These are phyloP conservation scores for Sciurus vulgaris DNA, from an alignment of 2,797 vertebrate species.

Conservation along the genomic window DNA sequence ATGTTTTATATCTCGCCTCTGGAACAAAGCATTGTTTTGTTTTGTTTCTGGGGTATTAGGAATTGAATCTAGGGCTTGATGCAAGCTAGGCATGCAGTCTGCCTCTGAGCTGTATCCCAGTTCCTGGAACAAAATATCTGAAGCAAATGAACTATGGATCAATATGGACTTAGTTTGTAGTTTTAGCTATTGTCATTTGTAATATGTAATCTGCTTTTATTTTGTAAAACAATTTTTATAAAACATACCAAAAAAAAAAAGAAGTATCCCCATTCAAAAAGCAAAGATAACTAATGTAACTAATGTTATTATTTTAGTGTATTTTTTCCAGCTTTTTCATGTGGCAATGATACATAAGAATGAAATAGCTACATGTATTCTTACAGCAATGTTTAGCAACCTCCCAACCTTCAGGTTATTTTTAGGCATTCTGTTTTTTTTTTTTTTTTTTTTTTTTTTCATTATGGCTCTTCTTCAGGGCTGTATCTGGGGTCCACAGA, in stretches of 20 bases:
- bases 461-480: background rate
- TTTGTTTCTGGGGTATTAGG: too few relatives aligned
- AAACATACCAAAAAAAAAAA: background rate
- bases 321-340: background rate
- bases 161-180: background rate
- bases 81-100: too few relatives aligned
- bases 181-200: background rate
- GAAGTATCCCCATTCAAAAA: background rate
- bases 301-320: background rate
- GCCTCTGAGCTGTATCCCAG: background rate
- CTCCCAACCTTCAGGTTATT: background rate
- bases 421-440: background rate
- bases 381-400: slow-evolving; percentile 1
- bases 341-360: background rate
- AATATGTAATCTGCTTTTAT: slow-evolving; percentile 37
- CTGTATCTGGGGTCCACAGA: background rate
- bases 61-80: too few relatives aligned
- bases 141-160: slow-evolving; percentile 9
- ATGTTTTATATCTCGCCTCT: background rate
- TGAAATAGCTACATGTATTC: background rate
- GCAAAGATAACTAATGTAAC: slow-evolving; percentile 9
- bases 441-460: background rate
- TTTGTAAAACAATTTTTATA: background rate
- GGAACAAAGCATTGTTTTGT: background rate
- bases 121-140: background rate